phyloP scores from a whole-genome alignment of 2,113 vertebrate genomes.

The Beaufortia kweichowensis region DNA sequence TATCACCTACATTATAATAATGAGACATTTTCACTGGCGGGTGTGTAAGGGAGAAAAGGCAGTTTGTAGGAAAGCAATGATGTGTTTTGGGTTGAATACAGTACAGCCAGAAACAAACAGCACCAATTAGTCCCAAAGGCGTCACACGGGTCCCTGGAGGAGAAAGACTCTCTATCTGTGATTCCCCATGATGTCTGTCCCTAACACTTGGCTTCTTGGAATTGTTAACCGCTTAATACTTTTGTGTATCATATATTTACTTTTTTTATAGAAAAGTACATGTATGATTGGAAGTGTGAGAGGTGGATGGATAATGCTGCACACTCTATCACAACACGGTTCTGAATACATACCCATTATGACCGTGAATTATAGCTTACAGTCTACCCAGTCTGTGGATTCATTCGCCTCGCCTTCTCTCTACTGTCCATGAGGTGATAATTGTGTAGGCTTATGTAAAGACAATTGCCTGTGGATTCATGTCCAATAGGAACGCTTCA shows the following conservation, averaged over 20 bases:
- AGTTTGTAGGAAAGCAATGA: neutral
- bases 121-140: conserved; percentile 51
- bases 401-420: no score
- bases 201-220: no score
- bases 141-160: conserved; percentile 33
- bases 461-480: no score
- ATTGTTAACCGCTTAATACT: no score
- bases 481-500: neutral
- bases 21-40: conserved; percentile 26
- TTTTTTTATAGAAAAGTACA: no score
- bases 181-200: conserved; percentile 44
- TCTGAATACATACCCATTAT: no score
- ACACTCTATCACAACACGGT: no score
- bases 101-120: conserved; percentile 46
- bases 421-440: no score
- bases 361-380: neutral
- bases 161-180: conserved; percentile 4
- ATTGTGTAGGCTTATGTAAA: neutral
- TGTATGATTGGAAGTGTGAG: no score
- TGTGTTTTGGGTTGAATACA: conserved; percentile 24
- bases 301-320: no score
- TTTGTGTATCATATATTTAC: no score
- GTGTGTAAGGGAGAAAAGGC: conserved; percentile 7
- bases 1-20: conserved; percentile 33
- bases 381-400: no score